A percentile compares a stretch with the other conserved stretches of the same genome.
Evolutionary conservation across 2,113 vertebrate species (phyloP).

Genomic region (Recurvirostra avosetta): DNA sequence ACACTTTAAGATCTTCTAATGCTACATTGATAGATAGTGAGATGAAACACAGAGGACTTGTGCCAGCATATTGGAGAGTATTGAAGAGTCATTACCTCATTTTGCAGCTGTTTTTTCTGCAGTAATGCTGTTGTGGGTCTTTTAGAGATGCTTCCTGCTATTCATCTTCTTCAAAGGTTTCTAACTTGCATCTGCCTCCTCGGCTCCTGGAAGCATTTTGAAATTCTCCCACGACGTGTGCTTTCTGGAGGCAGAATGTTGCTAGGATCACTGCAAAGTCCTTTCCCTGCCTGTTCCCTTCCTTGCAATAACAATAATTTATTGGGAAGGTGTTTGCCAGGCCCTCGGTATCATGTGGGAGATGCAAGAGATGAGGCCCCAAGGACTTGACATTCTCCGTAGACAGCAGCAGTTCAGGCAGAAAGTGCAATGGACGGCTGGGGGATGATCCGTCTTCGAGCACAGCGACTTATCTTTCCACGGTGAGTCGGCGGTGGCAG

Average conservation of each 20-base stretch:
- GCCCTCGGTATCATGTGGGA: neutral
- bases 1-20: conserved; percentile 30
- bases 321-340: conserved; percentile 30
- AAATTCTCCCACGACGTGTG: neutral
- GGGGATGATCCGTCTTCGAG: conserved; percentile 21
- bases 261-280: neutral
- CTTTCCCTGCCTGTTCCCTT: neutral
- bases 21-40: conserved; percentile 23
- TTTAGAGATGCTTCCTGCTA: conserved; percentile 61
- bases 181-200: conserved; percentile 53
- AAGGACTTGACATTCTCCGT: conserved; percentile 55
- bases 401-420: conserved; percentile 6
- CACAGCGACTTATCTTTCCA: neutral
- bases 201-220: conserved; percentile 28
- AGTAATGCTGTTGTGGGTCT: conserved; percentile 61
- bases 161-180: conserved; percentile 64
- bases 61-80: conserved; percentile 44
- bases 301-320: conserved; percentile 38
- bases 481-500: neutral
- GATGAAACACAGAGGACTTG: conserved; percentile 18
- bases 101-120: conserved; percentile 63
- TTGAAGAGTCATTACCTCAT: conserved; percentile 66
- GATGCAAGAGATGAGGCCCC: conserved; percentile 4
- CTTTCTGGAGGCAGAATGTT: conserved; percentile 15
- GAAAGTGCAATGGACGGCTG: conserved; percentile 52